Evolutionary conservation across 35 echinoderm and acorn worm genomes (phyloP), one percentile per base, ranked within the genome.

Genomic region (Lytechinus pictus): DNA sequence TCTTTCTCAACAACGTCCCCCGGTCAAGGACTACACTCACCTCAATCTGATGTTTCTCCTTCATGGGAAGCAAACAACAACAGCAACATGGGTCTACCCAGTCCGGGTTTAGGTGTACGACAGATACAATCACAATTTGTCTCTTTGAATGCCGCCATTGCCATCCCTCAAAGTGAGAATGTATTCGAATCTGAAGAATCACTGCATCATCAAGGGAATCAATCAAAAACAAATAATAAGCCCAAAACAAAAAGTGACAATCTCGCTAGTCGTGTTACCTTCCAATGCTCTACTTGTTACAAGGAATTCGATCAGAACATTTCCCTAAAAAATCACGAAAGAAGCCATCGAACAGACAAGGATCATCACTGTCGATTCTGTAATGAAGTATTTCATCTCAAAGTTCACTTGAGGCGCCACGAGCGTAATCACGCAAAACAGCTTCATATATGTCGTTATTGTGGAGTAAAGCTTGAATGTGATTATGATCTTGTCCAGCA

Each of bases 401-500:
- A 98, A 55, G 97, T 94, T 86, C 97, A 98, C 51, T 87, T 98
- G 11, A 97, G 91, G 55, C 95, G 97, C 10, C 97, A 98, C 93
- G 88, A 95, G 86, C 94, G 96, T 28, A 96, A 94, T 9, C 97
- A 98, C 87, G 97, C 96, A 52, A 93, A 94, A 24, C 54, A 98
- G 60, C 86, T 98, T 56, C 87, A 91, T n/a, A 98, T 97, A 27
- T 98, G 97, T 72, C 96, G 95, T 12, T 98, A 96, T 87, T 98
- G 97, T 60, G 95, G 95, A 21, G 24, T 79, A 8, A 97, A 88
- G 14, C 92, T 96, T 58, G 95, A 95, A 9, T 97, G 72, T 54
- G 97, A 98, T 94, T 98, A 98, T 29, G 97, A 94, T 52, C 55
- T 98, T 27, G 97, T 97, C 27, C 97, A 98, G 94, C 97, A 98